phyloP scores from a whole-genome alignment of 2,113 vertebrate species.

The Oncorhynchus mykiss region DNA sequence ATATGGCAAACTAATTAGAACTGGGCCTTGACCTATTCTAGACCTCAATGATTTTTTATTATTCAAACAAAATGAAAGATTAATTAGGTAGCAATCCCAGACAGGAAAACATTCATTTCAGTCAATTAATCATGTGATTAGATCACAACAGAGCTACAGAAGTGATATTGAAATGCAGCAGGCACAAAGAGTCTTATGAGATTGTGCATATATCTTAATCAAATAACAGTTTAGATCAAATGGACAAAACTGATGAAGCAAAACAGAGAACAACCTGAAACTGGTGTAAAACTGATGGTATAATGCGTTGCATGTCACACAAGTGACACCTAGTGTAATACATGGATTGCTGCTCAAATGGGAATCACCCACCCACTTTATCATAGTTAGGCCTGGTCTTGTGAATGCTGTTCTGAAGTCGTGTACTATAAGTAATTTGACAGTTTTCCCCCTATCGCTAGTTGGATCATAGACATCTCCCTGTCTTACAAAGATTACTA shows the following conservation, averaged over 20 bases:
- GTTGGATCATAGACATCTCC: neutral
- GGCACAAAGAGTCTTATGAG: slow-evolving; percentile 34
- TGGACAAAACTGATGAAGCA: slow-evolving; percentile 27
- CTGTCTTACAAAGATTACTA: neutral
- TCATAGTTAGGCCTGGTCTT: neutral
- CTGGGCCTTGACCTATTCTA: slow-evolving; percentile 27
- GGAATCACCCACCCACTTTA: neutral
- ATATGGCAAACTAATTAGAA: slow-evolving; percentile 44
- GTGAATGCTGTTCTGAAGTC: neutral
- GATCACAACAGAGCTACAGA: slow-evolving; percentile 50
- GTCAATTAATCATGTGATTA: slow-evolving; percentile 71
- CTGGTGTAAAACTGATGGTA: neutral
- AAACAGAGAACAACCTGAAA: slow-evolving; percentile 5
- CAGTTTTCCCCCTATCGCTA: neutral
- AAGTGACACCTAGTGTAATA: slow-evolving; percentile 21
- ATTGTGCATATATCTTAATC: slow-evolving; percentile 57
- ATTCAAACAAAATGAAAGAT: slow-evolving; percentile 54
- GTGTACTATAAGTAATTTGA: neutral
- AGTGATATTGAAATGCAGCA: slow-evolving; percentile 66
- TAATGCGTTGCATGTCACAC: slow-evolving; percentile 2
- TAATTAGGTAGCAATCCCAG: slow-evolving; percentile 50
- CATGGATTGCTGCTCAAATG: neutral
- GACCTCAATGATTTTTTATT: slow-evolving; percentile 51
- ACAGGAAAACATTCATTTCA: slow-evolving; percentile 67
- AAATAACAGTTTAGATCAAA: slow-evolving; percentile 53